Base-by-base conservation (phyloP, 2,113 vertebrate genomes). In the Pholis gunnellus region DNA sequence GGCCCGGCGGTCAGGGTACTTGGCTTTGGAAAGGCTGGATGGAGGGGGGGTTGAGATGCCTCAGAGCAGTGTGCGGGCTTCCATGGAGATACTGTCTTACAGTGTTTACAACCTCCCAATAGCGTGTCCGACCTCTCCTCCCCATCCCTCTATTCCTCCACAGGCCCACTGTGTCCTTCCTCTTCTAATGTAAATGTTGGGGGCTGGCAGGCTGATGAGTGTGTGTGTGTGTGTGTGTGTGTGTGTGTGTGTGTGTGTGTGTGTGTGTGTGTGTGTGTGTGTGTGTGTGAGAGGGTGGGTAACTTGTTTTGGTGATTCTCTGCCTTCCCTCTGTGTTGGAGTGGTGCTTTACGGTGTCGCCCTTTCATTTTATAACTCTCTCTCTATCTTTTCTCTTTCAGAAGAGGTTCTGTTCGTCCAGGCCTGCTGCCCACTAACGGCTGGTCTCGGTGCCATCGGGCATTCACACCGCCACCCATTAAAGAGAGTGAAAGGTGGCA, bases 141-240 rank as follows among this genome's bases (percentile, higher is more conserved):
- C 85, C 89, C 80, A 73, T 87, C 85, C 85, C 63, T 84, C 89
- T 86, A 79, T 86, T 72, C 85, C 85, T 86, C 90, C 81, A 84
- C 90, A 84, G 88, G 83, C 86, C 90, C 86, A 91, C 90, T 94
- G 90, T 91, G 84, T 89, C 82, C 59, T 66, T 91, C 87, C 92
- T 92, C 93, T 95, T 95, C 93, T 94, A 92, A 95, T 95, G 94
- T 93, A 95, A 95, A 96, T 94, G 90, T 91, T 79, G 87, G 78
- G 80, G 85, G 82, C 84, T 88, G 90, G 90, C 90, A 89, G 84
- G 75, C 84, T 86, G 89, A 82, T 84, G 81, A 46, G 84, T 79
- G 54, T 56, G 70, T 75, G 77, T 68, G 76, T 73, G 79, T 64
- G 57, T 50, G 66, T 85, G 75, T 72, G 65, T 76, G 81, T 69